A percentile compares a stretch with the other conserved stretches of the same genome.
Evolutionary conservation across 2,797 vertebrate species (phyloP).

Genomic region (Pogonophryne albipinna): DNA sequence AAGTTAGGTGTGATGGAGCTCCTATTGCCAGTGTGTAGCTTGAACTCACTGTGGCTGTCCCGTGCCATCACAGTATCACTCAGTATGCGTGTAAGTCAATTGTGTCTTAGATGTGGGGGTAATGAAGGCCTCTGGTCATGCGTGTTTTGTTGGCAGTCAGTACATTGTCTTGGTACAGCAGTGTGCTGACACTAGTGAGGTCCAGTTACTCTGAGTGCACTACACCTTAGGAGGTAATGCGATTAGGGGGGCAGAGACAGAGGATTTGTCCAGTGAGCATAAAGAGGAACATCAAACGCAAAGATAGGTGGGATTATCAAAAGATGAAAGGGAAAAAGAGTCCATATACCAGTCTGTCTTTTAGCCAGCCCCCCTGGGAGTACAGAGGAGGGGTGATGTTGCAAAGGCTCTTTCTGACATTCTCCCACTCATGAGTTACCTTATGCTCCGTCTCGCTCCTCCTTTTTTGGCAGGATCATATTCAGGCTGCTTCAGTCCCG

Average conservation of each 20-base stretch:
- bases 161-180: slow-evolving; percentile 24
- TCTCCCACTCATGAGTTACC: slow-evolving; percentile 20
- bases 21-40: slow-evolving; percentile 43
- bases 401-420: slow-evolving; percentile 24
- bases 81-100: slow-evolving; percentile 22
- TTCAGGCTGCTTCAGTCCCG: slow-evolving; percentile 14
- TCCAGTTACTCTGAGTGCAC: slow-evolving; percentile 72
- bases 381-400: slow-evolving; percentile 34
- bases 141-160: slow-evolving; percentile 51
- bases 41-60: neutral
- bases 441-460: neutral
- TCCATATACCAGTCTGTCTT: slow-evolving; percentile 47
- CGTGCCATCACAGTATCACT: too few relatives aligned
- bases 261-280: slow-evolving; percentile 79
- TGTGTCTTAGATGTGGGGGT: slow-evolving; percentile 31
- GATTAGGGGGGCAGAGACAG: slow-evolving; percentile 77
- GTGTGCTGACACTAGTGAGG: slow-evolving; percentile 60
- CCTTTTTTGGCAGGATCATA: slow-evolving; percentile 32
- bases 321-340: slow-evolving; percentile 58
- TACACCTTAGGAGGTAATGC: slow-evolving; percentile 78
- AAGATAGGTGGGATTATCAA: slow-evolving; percentile 74
- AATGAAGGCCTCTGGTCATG: slow-evolving; percentile 30
- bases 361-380: slow-evolving; percentile 50
- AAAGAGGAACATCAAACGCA: slow-evolving; percentile 77
- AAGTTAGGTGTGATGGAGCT: slow-evolving; percentile 49